Evolutionary conservation across 2,888 invertebrate genomes (phyloP).

Genomic region (Hypercompe scribonia): DNA sequence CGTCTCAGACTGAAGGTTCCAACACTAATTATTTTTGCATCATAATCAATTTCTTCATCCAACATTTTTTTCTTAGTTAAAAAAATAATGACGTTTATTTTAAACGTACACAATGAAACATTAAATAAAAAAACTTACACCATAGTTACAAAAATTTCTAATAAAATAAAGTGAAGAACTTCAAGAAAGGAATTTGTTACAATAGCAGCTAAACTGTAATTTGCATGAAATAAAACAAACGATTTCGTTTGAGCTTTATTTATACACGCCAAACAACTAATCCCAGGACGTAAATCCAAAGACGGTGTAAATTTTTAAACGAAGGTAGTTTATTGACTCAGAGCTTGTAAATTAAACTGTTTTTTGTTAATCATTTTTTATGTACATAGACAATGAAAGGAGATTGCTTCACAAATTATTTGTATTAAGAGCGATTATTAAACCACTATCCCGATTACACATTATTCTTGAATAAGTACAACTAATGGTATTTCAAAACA

Average conservation of each 20-base stretch:
- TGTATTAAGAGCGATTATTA: background rate
- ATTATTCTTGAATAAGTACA: background rate
- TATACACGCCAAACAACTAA: constrained; percentile 51
- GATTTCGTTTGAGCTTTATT: constrained; percentile 61
- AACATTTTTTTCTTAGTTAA: constrained; percentile 30
- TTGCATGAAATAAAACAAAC: constrained; percentile 66
- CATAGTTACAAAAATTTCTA: constrained; percentile 41
- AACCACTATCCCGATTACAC: background rate
- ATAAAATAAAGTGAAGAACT: constrained; percentile 64
- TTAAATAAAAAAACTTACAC: constrained; percentile 37
- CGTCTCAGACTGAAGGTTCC: constrained; percentile 12
- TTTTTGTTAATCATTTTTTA: constrained; percentile 11
- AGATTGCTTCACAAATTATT: background rate
- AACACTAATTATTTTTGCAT: constrained; percentile 37
- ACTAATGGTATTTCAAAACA: background rate
- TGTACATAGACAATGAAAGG: constrained; percentile 4
- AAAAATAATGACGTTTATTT: constrained; percentile 42
- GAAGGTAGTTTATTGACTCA: constrained; percentile 28
- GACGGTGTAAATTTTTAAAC: constrained; percentile 32
- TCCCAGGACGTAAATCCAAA: constrained; percentile 32
- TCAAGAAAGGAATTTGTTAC: constrained; percentile 62
- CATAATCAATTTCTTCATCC: constrained; percentile 31
- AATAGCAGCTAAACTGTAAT: constrained; percentile 63
- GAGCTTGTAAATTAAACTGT: constrained; percentile 15
- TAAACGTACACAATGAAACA: constrained; percentile 51